phyloP scores from a whole-genome alignment of 2,888 invertebrate genomes.

The Julus scanicus region DNA sequence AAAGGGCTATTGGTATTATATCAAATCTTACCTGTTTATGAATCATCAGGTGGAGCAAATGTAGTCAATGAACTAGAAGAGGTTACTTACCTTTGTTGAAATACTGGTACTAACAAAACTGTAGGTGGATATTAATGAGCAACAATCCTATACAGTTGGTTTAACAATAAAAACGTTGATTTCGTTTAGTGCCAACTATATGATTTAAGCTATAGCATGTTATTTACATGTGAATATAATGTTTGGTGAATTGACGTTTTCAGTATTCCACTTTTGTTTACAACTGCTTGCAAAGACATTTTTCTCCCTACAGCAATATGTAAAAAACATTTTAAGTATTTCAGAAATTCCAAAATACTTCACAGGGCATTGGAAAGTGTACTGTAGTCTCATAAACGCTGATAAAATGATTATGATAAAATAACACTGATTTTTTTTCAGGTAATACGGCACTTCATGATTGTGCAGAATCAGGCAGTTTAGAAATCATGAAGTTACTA shows the following conservation, averaged over 20 bases:
- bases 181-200: neutral
- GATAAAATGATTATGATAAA: too few species aligned
- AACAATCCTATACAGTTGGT: neutral
- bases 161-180: neutral
- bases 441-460: conserved; percentile 96
- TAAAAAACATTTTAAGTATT: too few species aligned
- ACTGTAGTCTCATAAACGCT: too few species aligned
- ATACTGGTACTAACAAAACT: neutral
- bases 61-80: neutral
- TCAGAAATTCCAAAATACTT: too few species aligned
- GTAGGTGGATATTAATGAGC: neutral
- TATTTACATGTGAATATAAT: too few species aligned
- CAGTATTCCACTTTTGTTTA: too few species aligned
- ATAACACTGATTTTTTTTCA: conserved; percentile 60
- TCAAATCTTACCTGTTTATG: neutral
- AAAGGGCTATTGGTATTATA: neutral
- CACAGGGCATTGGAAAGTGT: too few species aligned
- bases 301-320: too few species aligned
- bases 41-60: conserved; percentile 25
- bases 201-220: too few species aligned
- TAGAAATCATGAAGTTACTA: conserved; percentile 90
- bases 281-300: too few species aligned
- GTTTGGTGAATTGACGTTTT: too few species aligned
- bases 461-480: conserved; percentile 94
- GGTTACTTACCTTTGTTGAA: neutral